Evolutionary conservation across 2,888 invertebrate species (phyloP).

Genomic region (Perizoma affinitatum): DNA sequence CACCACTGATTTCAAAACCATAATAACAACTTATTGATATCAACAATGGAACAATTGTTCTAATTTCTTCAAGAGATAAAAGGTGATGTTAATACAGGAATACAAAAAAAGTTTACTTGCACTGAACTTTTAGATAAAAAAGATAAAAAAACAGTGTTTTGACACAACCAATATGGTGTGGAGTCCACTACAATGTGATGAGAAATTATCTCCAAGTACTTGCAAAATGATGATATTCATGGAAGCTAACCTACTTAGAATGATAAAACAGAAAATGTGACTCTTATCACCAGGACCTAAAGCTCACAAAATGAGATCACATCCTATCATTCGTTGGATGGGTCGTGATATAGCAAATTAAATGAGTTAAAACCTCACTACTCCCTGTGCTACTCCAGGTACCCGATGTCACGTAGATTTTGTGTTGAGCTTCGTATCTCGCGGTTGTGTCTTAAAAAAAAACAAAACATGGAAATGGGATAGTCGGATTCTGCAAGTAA

Average conservation of each 20-base stretch:
- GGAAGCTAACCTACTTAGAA: constrained; percentile 32
- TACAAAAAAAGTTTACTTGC: neutral
- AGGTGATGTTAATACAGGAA: too few relatives aligned
- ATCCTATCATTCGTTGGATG: neutral
- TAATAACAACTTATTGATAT: constrained; percentile 14
- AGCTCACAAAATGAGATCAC: constrained; percentile 13
- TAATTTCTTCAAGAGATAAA: too few relatives aligned
- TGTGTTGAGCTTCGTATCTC: too few relatives aligned
- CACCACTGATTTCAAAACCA: constrained; percentile 40
- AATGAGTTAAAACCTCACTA: too few relatives aligned
- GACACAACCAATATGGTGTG: constrained; percentile 31
- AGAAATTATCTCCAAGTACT: constrained; percentile 33
- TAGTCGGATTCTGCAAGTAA: too few relatives aligned
- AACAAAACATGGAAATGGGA: too few relatives aligned
- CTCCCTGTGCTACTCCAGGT: too few relatives aligned
- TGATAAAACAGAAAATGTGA: constrained; percentile 26
- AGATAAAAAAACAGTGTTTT: constrained; percentile 5
- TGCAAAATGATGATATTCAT: constrained; percentile 26
- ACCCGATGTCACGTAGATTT: too few relatives aligned
- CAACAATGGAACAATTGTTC: neutral
- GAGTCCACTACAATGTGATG: constrained; percentile 31
- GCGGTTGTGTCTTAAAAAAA: too few relatives aligned
- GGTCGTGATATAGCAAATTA: too few relatives aligned
- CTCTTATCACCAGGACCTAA: constrained; percentile 27
- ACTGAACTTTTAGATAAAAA: constrained; percentile 20